Conservation (phyloP, 92 coral and sea anemone genomes). For the Epizoanthus ramosus region DNA sequence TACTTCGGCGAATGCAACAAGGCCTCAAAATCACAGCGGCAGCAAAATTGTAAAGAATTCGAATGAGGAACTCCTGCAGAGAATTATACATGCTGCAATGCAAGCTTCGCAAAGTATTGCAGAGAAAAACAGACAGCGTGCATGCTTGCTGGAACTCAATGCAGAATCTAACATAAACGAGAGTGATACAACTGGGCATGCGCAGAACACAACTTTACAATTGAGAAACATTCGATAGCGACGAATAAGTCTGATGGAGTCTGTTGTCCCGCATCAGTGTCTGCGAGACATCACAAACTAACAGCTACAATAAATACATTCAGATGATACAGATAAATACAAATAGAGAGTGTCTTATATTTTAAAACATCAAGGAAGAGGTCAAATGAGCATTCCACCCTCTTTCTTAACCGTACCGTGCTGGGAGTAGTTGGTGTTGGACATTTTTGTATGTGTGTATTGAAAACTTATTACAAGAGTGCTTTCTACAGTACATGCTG, state of each 20-base stretch:
- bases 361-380: too few species aligned
- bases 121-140: not conserved
- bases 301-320: not conserved
- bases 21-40: not conserved
- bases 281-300: not conserved
- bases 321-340: too few species aligned
- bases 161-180: not conserved
- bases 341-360: too few species aligned
- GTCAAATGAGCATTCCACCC: too few species aligned
- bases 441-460: too few species aligned
- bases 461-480: too few species aligned
- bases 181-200: not conserved
- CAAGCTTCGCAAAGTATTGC: constrained; percentile 13
- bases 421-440: too few species aligned
- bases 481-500: too few species aligned
- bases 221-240: not conserved
- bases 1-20: not conserved
- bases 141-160: not conserved
- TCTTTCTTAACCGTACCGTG: too few species aligned
- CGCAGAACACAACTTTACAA: not conserved
- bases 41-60: not conserved
- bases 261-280: not conserved
- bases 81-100: constrained; percentile 4
- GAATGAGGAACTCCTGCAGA: constrained; percentile 20
- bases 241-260: not conserved